Conservation (phyloP, 2,113 vertebrate species). For the Sisor rabdophorus region DNA sequence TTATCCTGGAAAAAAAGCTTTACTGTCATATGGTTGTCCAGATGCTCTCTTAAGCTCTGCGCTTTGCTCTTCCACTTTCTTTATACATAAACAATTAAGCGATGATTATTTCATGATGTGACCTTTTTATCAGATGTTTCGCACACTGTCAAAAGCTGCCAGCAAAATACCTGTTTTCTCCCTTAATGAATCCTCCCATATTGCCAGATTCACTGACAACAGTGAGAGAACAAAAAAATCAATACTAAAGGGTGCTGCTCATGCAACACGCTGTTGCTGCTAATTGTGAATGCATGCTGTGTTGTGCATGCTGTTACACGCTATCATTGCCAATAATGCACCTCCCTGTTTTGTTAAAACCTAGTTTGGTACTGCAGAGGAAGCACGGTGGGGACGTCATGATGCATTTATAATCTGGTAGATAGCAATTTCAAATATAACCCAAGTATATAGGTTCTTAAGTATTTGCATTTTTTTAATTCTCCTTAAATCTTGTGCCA, state of each 20-base stretch:
- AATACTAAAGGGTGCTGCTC: slow-evolving; percentile 24
- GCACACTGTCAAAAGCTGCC: background rate
- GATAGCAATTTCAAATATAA: slow-evolving; percentile 6
- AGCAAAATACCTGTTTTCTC: background rate
- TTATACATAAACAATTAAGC: slow-evolving; percentile 31
- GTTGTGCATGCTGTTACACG: slow-evolving; percentile 9
- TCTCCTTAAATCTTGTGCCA: background rate
- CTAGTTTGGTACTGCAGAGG: background rate
- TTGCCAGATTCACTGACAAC: slow-evolving; percentile 7
- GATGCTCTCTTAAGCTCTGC: slow-evolving; percentile 33
- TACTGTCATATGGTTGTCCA: slow-evolving; percentile 16
- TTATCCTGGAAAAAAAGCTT: background rate
- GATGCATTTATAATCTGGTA: background rate
- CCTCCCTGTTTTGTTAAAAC: background rate
- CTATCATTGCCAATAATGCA: slow-evolving; percentile 7
- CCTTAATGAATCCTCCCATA: background rate
- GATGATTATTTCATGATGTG: slow-evolving; percentile 41
- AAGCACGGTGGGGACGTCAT: background rate
- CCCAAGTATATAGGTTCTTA: background rate
- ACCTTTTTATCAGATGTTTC: slow-evolving; percentile 43
- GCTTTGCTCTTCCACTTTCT: too few relatives aligned
- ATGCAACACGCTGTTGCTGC: slow-evolving; percentile 7
- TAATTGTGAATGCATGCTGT: slow-evolving; percentile 25
- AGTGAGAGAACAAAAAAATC: slow-evolving; percentile 18
- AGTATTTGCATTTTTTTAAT: background rate